Base-by-base conservation (phyloP, 2,797 vertebrate genomes). In the Acestrorhynchus altus region DNA sequence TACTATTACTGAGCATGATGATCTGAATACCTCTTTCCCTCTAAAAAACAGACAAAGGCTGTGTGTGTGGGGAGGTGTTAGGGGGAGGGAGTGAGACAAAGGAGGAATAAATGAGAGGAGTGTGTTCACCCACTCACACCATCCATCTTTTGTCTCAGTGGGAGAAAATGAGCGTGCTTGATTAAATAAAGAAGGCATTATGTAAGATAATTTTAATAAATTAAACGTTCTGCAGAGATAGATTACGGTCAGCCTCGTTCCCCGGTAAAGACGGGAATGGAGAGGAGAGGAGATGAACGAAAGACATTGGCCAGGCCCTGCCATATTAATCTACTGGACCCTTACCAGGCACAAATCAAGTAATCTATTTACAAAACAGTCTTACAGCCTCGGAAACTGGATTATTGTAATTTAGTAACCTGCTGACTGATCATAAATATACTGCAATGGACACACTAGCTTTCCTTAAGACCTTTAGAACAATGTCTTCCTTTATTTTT, bases 181-280 rank as follows among this genome's bases (percentile, higher is more conserved):
- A 86, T 86, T 83, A 83, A 82, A 84, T 82, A 76, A 86, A 78
- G 78, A n/a, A 75, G 80, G 49, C 68, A 80, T 84, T 83, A 84
- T 77, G 74, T 79, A 77, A 84, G 78, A 79, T 75, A 18, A 79
- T 81, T 86, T 71, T 78, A 83, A 84, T 79, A 83, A 76, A 81
- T 80, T 60, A 75, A 85, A 66, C 15, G 75, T 61, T 65, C 76
- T 31, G 40, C 59, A 18, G 67, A 82, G 73, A 65, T 69, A 70
- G 74, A 83, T 82, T 70, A 82, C 57, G 77, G 56, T 24, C 63
- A 76, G 78, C 24, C 46, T 80, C 31, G 47, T 79, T 72, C 57
- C 35, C 47, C 47, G 16, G 42, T 24, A 35, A n/a, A 71, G 16
- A 60, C 46, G 4, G 70, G 26, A 18, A 35, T 0, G 24, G 42